Conservation (phyloP, 2,888 invertebrate species). For the Calameuta filiformis region DNA sequence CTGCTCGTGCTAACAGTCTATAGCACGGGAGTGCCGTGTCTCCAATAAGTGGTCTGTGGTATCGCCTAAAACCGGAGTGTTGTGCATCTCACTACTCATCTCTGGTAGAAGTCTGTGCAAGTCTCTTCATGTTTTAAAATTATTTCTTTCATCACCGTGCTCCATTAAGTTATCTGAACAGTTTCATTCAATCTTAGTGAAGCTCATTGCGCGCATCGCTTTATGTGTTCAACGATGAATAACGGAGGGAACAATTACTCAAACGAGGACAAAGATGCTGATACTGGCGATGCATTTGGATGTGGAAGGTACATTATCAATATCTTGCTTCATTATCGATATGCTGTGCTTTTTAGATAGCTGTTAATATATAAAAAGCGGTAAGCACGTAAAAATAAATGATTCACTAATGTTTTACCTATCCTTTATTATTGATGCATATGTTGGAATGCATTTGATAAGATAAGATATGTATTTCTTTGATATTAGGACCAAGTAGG, state of each 20-base stretch:
- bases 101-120: too few species aligned
- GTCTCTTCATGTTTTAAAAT: not conserved
- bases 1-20: too few species aligned
- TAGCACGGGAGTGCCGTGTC: too few species aligned
- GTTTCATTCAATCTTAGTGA: not conserved
- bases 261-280: slow-evolving; percentile 27
- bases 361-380: too few species aligned
- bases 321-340: not conserved
- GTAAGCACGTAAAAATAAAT: too few species aligned
- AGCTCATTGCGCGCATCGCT: not conserved
- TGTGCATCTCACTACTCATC: too few species aligned
- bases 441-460: not conserved
- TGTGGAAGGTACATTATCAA: slow-evolving; percentile 48
- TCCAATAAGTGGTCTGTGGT: too few species aligned
- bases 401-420: not conserved
- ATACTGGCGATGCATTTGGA: slow-evolving; percentile 59
- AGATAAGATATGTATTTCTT: not conserved
- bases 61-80: too few species aligned
- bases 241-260: slow-evolving; percentile 12
- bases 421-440: not conserved
- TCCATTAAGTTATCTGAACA: not conserved
- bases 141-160: not conserved
- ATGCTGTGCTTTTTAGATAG: not conserved
- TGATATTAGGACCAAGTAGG: not conserved
- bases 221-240: not conserved